Evolutionary conservation across 2,113 vertebrate species (phyloP).

Genomic region (Dipodomys stephensi): DNA sequence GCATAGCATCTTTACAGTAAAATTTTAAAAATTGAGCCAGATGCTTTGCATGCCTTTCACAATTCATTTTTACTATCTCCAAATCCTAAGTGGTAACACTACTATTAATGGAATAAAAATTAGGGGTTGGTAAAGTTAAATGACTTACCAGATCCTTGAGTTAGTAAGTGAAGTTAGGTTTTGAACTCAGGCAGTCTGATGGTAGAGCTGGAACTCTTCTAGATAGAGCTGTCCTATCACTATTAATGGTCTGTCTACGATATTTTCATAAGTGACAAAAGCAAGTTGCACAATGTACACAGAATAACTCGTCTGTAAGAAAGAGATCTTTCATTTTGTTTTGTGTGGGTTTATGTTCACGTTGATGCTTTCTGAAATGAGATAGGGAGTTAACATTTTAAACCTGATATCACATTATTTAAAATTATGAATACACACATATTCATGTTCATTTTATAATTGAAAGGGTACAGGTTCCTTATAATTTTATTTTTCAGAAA

Average conservation of each 20-base stretch:
- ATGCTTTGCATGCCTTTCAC: not conserved
- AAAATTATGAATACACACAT: not conserved
- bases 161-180: slow-evolving; percentile 5
- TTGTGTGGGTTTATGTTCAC: not conserved
- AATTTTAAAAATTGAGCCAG: not conserved
- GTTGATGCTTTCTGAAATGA: not conserved
- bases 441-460: not conserved
- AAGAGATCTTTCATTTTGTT: not conserved
- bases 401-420: not conserved
- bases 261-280: not conserved
- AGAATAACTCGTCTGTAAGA: not conserved
- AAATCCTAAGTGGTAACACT: not conserved
- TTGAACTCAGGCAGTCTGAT: not conserved
- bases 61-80: not conserved
- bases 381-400: not conserved
- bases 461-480: not conserved
- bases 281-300: not conserved
- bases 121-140: not conserved
- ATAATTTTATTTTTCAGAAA: not conserved
- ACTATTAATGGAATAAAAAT: not conserved
- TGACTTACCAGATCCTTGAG: not conserved
- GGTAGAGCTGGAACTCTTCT: not conserved
- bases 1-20: no score
- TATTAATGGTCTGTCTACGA: not conserved
- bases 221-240: not conserved